Conservation (phyloP, 2,113 vertebrate species). For the Bostrychus sinensis region DNA sequence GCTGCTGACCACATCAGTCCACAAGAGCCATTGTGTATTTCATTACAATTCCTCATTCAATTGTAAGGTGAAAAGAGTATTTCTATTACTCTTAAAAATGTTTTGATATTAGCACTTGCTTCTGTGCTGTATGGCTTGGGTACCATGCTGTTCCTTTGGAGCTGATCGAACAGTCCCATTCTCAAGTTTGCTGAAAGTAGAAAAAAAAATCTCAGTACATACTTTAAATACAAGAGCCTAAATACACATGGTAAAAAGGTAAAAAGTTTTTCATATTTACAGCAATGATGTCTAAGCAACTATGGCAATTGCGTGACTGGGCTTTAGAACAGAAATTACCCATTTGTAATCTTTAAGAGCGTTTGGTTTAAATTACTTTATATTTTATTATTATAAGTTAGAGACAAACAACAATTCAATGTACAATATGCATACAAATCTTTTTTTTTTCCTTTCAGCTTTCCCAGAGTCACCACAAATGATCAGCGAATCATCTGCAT, state of each 20-base stretch:
- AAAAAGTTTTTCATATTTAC: no score
- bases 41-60: background rate
- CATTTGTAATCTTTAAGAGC: no score
- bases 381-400: no score
- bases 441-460: no score
- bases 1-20: background rate
- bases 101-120: background rate
- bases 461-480: no score
- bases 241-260: background rate
- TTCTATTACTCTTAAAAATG: background rate
- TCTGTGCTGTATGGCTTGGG: constrained; percentile 2
- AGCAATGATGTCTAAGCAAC: no score
- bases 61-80: background rate
- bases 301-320: no score
- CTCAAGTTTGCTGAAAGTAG: background rate
- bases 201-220: background rate
- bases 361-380: no score
- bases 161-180: background rate
- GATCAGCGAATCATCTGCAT: no score
- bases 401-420: no score
- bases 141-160: background rate
- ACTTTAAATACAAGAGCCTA: background rate
- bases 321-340: no score
- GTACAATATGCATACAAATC: no score
- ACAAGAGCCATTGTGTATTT: background rate